A percentile compares a stretch with the other conserved stretches of the same genome.
Evolutionary conservation across 2,797 vertebrate genomes (phyloP).

Genomic region (Sebastiscus tertius): DNA sequence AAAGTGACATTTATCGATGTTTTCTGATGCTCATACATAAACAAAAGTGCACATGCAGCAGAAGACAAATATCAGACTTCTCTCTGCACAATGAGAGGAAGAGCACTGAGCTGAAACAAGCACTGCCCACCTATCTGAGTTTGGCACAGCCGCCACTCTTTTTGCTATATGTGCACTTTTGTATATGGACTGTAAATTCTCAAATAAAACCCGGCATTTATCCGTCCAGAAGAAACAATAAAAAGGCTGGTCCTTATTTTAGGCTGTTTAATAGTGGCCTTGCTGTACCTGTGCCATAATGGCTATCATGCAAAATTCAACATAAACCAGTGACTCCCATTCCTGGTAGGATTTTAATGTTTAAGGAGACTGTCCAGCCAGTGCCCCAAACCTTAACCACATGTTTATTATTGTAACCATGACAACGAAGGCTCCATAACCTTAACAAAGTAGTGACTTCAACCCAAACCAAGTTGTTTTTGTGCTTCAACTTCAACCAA

Average conservation of each 20-base stretch:
- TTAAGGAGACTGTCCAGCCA: neutral
- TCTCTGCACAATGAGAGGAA: neutral
- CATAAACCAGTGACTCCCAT: neutral
- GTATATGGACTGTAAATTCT: neutral
- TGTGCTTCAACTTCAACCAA: neutral
- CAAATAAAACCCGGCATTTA: neutral
- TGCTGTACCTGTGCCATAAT: neutral
- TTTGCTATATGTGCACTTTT: neutral
- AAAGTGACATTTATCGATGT: neutral
- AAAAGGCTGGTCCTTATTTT: neutral
- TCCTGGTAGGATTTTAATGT: neutral
- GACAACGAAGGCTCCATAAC: neutral
- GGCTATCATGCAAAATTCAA: neutral
- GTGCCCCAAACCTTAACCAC: neutral
- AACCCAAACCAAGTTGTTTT: neutral
- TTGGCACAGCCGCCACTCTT: neutral
- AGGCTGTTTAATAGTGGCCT: neutral
- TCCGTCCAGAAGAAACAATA: neutral
- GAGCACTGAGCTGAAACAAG: neutral
- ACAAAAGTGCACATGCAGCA: neutral
- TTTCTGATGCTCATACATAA: neutral
- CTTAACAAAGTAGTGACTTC: neutral
- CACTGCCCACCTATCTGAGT: neutral
- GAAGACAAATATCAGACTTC: neutral
- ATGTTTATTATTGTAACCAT: neutral